phyloP scores from a whole-genome alignment of 2,888 invertebrate genomes.

The Gymnocheta viridis region DNA sequence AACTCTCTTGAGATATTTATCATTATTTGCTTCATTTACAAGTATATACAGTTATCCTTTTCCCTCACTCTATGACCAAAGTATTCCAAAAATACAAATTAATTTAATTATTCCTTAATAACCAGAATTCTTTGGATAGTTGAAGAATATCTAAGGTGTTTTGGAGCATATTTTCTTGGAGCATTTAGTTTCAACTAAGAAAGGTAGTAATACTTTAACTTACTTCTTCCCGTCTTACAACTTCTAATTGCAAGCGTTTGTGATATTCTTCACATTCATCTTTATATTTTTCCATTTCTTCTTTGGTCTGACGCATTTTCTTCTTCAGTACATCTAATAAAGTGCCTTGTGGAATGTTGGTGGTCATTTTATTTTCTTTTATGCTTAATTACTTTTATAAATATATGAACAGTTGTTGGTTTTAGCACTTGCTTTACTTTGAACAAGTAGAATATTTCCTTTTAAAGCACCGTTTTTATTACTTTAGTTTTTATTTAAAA shows the following conservation, averaged over 20 bases:
- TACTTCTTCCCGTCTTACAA: constrained; percentile 99
- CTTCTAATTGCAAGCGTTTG: constrained; percentile 96
- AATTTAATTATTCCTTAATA: constrained; percentile 11
- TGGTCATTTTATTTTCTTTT: constrained; percentile 86
- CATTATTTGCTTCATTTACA: background rate
- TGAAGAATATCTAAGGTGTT: background rate
- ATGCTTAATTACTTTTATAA: constrained; percentile 25
- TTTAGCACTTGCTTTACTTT: constrained; percentile 52
- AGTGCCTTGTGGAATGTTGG: constrained; percentile 95
- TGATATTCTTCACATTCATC: constrained; percentile 98
- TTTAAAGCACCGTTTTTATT: constrained; percentile 64
- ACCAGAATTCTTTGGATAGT: constrained; percentile 13
- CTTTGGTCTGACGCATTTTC: constrained; percentile 99
- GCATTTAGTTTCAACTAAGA: constrained; percentile 16
- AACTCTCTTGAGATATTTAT: constrained; percentile 41
- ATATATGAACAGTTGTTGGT: constrained; percentile 49
- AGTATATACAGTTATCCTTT: constrained; percentile 52
- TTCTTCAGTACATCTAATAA: constrained; percentile 98
- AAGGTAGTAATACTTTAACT: constrained; percentile 82
- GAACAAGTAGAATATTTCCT: constrained; percentile 60
- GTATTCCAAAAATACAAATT: background rate
- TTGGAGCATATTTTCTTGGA: constrained; percentile 55
- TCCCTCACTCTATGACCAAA: constrained; percentile 39
- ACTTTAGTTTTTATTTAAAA: constrained; percentile 70
- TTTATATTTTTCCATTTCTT: constrained; percentile 99